Base-by-base conservation (phyloP, 2,113 vertebrate species). In the Callipepla squamata region DNA sequence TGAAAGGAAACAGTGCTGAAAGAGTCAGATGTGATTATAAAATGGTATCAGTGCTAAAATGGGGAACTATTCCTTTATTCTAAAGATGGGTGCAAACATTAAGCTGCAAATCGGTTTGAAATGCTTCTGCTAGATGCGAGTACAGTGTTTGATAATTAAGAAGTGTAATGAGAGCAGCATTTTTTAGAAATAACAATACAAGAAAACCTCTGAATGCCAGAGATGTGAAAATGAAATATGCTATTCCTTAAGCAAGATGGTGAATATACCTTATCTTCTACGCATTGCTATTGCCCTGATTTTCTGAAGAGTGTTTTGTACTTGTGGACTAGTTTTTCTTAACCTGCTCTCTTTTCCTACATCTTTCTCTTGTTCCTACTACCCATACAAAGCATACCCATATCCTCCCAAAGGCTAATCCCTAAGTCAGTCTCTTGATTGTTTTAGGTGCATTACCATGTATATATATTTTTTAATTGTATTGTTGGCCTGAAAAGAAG, bases 401-500 rank as follows among this genome's bases (percentile, higher is more conserved):
- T 77, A 20, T 68, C 13, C 9, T 18, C 30, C 4, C 32, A 57
- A 57, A 32, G 53, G 16, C 30, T 57, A 30, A 53, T 53, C 45
- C 15, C 3, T 28, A 77, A 93, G 55, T 70, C 34, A 20, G 34
- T 75, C 55, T 34, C 16, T n/a, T 78, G 23, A 51, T 94, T 81
- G 55, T 91, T 58, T 92, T 70, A 23, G 74, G 1, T 66, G 6
- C 65, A 66, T 44, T 69, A 42, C 16, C 26, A 50, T 85, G 70
- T 53, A 16, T 53, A 40, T 40, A 40, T 40, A 84, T 74, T 8
- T 86, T 95, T 50, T 85, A 93, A 80, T 96, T 61, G 30, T 72
- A 9, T 57, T 75, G 11, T 81, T 85, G 68, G 7, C 45, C 74
- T 85, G n/a, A 87, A 95, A 96, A 90, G 25, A 90, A 68, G 22